phyloP scores from a whole-genome alignment of 2,888 invertebrate species.

The Heliconius erato region DNA sequence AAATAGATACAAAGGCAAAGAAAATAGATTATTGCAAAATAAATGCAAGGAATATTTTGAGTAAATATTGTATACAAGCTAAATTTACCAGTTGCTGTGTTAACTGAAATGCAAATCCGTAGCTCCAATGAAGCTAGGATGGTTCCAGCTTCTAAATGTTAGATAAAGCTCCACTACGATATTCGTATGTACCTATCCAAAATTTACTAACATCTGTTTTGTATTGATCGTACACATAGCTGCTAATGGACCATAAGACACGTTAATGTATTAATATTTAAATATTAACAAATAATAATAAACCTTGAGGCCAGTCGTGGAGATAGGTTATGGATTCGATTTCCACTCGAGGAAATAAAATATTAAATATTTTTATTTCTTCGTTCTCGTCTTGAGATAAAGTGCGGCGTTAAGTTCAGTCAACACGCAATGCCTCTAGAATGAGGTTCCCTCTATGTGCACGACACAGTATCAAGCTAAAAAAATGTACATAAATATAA shows the following conservation, averaged over 20 bases:
- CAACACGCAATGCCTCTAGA: no score
- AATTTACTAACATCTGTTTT: neutral
- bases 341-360: no score
- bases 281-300: neutral
- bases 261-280: neutral
- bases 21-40: neutral
- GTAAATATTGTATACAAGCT: neutral
- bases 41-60: neutral
- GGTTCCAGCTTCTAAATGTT: constrained; percentile 1
- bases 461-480: no score
- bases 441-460: no score
- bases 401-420: no score
- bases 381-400: no score
- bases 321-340: no score
- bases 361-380: no score
- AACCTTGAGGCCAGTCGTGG: no score
- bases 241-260: neutral
- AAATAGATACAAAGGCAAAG: no score
- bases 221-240: constrained; percentile 4
- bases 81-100: neutral
- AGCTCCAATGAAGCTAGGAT: neutral
- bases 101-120: neutral
- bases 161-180: neutral
- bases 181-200: neutral
- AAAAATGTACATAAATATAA: no score